Evolutionary conservation across 2,113 vertebrate genomes (phyloP), one percentile per base, ranked within the genome.

Genomic region (Varanus komodoensis): DNA sequence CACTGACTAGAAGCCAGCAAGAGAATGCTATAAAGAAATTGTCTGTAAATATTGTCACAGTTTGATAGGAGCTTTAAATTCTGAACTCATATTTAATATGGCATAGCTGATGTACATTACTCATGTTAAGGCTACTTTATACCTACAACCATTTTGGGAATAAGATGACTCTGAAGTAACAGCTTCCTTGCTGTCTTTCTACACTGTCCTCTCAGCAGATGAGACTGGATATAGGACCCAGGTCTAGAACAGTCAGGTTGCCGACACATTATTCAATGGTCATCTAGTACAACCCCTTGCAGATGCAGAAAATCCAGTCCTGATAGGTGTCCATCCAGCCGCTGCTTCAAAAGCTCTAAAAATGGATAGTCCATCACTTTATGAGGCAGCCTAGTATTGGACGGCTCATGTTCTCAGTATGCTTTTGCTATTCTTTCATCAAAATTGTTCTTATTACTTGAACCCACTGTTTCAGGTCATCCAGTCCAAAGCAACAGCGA

Each of bases 11-110:
- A 68, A n/a, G 81, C 27, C 86, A 80, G 80, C 12, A 73, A 71
- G 61, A 48, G 12, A 71, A 57, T 71, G 75, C 3, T 27, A 69
- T 88, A 32, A 71, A 92, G 84, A 91, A 84, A 89, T 87, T 92
- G 5, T 34, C 89, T 92, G 8, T 57, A 15, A 1, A 1, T 80
- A 89, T 93, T 96, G 89, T 94, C 94, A 95, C 90, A 90, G 91
- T 69, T 86, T 80, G 48, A 79, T 29, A 54, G 64, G 34, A 69
- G 29, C 64, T 81, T 71, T 71, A 34, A 88, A 52, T 81, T 4
- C 21, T 44, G 34, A 57, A 77, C 32, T 14, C 52, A 69, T 69
- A 68, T 68, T 73, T 48, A 64, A 79, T 87, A 67, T 34, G 61
- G 50, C 23, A 80, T 11, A 69, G 23, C 32, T 52, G 29, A n/a